These are phyloP conservation scores for Erinaceus europaeus DNA, from an alignment of 2,113 vertebrate species.

Conservation along the genomic window DNA sequence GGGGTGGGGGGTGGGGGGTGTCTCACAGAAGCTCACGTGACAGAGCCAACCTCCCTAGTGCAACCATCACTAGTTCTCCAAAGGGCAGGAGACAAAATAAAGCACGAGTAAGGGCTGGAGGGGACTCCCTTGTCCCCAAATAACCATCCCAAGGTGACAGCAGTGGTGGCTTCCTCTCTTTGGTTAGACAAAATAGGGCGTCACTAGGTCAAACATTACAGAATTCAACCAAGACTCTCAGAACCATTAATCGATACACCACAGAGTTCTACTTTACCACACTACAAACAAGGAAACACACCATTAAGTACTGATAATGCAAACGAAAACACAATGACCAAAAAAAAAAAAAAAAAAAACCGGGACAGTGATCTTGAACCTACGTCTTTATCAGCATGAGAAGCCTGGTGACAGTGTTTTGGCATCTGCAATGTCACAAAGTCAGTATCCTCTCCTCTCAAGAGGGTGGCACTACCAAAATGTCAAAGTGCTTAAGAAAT, in stretches of 20 bases:
- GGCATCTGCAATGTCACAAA: constrained; percentile 82
- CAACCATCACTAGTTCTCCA: not conserved
- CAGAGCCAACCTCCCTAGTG: not conserved
- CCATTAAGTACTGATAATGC: constrained; percentile 44
- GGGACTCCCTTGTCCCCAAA: no score
- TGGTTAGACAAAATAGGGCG: not conserved
- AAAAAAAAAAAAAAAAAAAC: constrained; percentile 2
- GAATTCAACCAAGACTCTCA: constrained; percentile 50
- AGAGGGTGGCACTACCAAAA: constrained; percentile 72
- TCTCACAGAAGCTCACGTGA: no score
- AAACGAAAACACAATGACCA: not conserved
- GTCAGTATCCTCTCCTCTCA: constrained; percentile 77
- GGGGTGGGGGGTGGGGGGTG: no score
- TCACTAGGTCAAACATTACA: constrained; percentile 30
- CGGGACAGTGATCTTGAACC: constrained; percentile 1
- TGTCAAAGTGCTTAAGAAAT: constrained; percentile 79
- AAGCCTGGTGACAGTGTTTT: constrained; percentile 57
- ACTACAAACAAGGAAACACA: constrained; percentile 51
- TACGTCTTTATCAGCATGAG: constrained; percentile 8
- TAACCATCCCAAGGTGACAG: no score
- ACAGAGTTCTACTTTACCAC: constrained; percentile 65
- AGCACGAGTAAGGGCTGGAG: not conserved
- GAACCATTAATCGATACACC: constrained; percentile 44
- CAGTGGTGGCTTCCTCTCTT: not conserved
- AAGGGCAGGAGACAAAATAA: not conserved